Evolutionary conservation across 1,140 invertebrate species (phyloP).

Genomic region (Notospermus geniculatus): DNA sequence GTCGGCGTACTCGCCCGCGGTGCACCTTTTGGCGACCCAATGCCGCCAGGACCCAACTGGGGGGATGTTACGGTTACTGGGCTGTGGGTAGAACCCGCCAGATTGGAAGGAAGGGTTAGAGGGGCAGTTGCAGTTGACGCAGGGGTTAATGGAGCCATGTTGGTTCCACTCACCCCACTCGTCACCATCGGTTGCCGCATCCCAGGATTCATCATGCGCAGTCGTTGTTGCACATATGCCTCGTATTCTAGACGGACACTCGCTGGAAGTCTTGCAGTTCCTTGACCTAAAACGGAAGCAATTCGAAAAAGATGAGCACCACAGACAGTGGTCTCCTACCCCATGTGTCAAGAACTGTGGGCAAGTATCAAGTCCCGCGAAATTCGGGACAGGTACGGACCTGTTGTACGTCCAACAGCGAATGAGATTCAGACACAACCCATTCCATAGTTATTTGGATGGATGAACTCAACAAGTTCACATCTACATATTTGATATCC

Average conservation of each 20-base stretch:
- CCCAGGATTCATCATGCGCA: constrained; percentile 36
- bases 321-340: too few relatives aligned
- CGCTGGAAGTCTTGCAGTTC: constrained; percentile 29
- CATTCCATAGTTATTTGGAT: too few relatives aligned
- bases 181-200: constrained; percentile 23
- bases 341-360: too few relatives aligned
- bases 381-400: too few relatives aligned
- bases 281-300: background rate
- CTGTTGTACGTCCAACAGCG: too few relatives aligned
- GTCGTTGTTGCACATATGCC: constrained; percentile 48
- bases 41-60: background rate
- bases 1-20: background rate
- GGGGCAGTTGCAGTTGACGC: background rate
- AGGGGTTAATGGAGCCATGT: background rate
- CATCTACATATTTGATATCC: too few relatives aligned
- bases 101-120: background rate
- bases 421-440: too few relatives aligned
- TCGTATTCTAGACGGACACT: constrained; percentile 51
- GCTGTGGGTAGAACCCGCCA: background rate
- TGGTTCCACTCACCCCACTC: constrained; percentile 20
- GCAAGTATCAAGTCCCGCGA: too few relatives aligned
- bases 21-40: background rate
- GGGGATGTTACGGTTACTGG: background rate
- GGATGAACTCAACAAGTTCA: too few relatives aligned
- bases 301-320: too few relatives aligned